These are phyloP conservation scores for Egretta garzetta DNA, from an alignment of 2,113 vertebrate genomes.

Conservation along the genomic window DNA sequence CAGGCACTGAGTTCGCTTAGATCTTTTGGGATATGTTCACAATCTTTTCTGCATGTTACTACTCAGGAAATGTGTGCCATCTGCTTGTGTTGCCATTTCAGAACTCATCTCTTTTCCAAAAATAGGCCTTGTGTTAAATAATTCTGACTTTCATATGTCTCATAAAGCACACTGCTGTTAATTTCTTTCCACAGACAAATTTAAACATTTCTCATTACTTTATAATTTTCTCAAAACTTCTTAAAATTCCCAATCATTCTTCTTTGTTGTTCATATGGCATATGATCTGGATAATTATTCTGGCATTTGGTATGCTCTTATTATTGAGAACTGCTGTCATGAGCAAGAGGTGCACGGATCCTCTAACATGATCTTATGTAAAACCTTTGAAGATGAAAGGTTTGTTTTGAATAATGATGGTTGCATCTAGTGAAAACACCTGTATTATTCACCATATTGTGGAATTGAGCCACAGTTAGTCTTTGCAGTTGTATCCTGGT, in stretches of 20 bases:
- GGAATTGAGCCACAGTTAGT: background rate
- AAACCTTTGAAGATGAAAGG: background rate
- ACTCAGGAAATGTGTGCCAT: background rate
- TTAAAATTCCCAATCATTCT: background rate
- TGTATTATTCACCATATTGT: background rate
- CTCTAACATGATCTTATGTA: background rate
- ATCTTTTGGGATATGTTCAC: background rate
- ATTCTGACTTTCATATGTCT: constrained; percentile 26
- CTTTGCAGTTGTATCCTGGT: background rate
- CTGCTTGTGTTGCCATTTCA: background rate
- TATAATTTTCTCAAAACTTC: background rate
- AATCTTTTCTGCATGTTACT: background rate
- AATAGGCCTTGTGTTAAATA: constrained; percentile 7
- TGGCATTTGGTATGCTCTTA: background rate
- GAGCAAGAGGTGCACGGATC: background rate
- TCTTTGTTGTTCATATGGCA: background rate
- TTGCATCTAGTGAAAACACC: background rate
- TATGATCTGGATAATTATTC: background rate
- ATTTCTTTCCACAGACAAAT: background rate
- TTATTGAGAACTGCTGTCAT: background rate
- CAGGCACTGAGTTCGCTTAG: background rate
- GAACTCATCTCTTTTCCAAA: background rate
- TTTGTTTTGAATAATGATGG: background rate
- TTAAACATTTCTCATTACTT: background rate
- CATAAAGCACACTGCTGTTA: background rate